These are phyloP conservation scores for Acleris literana DNA, from an alignment of 2,888 invertebrate genomes.

Conservation along the genomic window DNA sequence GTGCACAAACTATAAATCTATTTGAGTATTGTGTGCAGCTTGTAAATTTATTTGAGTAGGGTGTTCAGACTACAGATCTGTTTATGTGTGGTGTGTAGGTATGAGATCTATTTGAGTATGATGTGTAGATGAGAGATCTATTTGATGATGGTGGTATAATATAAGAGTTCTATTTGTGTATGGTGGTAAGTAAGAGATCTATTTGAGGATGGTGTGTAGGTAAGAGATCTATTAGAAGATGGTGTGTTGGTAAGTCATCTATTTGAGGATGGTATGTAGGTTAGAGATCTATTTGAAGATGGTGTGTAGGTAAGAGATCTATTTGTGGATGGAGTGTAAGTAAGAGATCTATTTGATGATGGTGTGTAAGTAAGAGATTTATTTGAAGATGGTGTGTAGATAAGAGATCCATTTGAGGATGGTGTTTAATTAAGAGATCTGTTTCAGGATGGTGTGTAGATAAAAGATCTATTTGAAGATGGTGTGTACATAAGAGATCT, in stretches of 20 bases:
- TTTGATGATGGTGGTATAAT: too few species aligned
- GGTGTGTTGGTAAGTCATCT: constrained; percentile 47
- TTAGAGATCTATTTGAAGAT: too few species aligned
- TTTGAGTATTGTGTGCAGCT: too few species aligned
- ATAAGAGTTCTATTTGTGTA: too few species aligned
- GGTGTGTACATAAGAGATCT: constrained; percentile 20
- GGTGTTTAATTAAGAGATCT: constrained; percentile 19
- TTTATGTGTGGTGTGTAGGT: too few species aligned
- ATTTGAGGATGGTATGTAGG: constrained; percentile 50
- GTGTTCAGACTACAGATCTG: too few species aligned
- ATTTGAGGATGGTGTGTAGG: too few species aligned
- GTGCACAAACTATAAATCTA: too few species aligned
- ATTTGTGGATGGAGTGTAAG: constrained; percentile 51
- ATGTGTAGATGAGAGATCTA: constrained; percentile 49
- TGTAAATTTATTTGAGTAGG: too few species aligned
- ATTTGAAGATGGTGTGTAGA: constrained; percentile 59
- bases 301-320: constrained; percentile 40
- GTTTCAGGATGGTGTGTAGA: constrained; percentile 58
- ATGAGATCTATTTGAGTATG: too few species aligned
- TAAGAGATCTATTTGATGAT: constrained; percentile 48
- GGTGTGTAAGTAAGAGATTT: constrained; percentile 44
- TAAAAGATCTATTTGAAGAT: constrained; percentile 49
- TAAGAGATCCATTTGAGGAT: constrained; percentile 51
- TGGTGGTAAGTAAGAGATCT: too few species aligned
- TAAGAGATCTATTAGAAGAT: constrained; percentile 50